Percentiles rank a stretch among this genome's conserved stretches.
Conservation (phyloP, 2,113 vertebrate genomes). For the Heterochromis multidens region DNA sequence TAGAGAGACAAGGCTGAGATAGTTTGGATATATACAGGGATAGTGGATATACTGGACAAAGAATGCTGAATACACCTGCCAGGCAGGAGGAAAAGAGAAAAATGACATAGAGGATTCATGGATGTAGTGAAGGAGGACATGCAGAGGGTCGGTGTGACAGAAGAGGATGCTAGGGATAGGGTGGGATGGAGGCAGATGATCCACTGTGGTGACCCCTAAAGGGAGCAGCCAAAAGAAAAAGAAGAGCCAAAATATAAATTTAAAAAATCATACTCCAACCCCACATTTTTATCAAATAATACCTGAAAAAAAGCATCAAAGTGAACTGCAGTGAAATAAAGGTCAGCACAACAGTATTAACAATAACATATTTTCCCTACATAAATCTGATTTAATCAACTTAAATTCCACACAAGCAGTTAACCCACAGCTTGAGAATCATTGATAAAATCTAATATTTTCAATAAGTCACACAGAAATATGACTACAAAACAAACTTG, state of each 20-base stretch:
- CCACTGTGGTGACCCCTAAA: not conserved
- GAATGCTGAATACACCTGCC: too few relatives aligned
- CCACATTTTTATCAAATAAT: not conserved
- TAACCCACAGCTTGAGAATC: not conserved
- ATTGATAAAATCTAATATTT: not conserved
- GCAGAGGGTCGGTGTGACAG: not conserved
- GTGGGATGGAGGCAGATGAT: not conserved
- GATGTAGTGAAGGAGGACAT: too few relatives aligned
- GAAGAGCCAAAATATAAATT: not conserved
- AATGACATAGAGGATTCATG: too few relatives aligned
- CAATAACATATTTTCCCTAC: not conserved
- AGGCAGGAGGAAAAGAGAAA: too few relatives aligned
- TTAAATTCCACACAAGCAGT: not conserved
- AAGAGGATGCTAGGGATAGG: not conserved
- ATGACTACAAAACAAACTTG: not conserved
- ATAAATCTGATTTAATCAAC: not conserved
- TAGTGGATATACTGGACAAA: too few relatives aligned
- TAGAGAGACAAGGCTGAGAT: not conserved
- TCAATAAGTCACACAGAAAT: not conserved
- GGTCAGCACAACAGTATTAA: not conserved
- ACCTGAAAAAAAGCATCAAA: not conserved
- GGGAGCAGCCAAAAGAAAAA: too few relatives aligned
- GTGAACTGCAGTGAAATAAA: not conserved
- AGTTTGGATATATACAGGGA: too few relatives aligned
- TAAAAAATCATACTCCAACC: not conserved